A percentile compares a stretch with the other conserved stretches of the same genome.
phyloP scores from a whole-genome alignment of 2,888 invertebrate species.

The Drosophila stalkeri region DNA sequence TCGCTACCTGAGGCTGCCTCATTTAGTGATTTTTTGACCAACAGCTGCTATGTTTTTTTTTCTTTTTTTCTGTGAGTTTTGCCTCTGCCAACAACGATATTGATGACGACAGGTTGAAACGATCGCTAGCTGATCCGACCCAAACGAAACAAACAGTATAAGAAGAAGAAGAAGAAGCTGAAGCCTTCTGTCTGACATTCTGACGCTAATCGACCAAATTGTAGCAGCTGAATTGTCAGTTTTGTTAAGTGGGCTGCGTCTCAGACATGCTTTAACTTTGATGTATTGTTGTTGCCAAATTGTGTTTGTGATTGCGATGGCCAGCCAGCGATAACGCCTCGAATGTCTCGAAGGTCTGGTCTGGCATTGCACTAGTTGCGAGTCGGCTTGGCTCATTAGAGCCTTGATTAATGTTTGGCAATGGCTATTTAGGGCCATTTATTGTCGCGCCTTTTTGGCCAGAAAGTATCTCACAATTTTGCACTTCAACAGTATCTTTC shows the following conservation, averaged over 20 bases:
- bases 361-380: constrained; percentile 28
- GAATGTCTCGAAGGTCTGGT: constrained; percentile 27
- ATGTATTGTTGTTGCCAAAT: constrained; percentile 67
- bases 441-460: constrained; percentile 49
- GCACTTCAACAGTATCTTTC: constrained; percentile 15
- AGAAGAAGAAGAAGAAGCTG: constrained; percentile 11
- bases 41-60: constrained; percentile 62
- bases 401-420: constrained; percentile 65
- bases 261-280: constrained; percentile 45
- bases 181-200: constrained; percentile 41
- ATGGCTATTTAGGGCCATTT: constrained; percentile 43
- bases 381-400: constrained; percentile 43
- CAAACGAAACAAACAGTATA: neutral
- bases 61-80: constrained; percentile 27
- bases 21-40: constrained; percentile 67
- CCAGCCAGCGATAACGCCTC: constrained; percentile 44
- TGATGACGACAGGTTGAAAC: constrained; percentile 83
- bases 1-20: constrained; percentile 62
- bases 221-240: constrained; percentile 83
- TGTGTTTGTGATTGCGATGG: constrained; percentile 41
- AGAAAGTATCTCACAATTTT: constrained; percentile 43
- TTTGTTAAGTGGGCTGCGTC: constrained; percentile 69
- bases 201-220: constrained; percentile 83
- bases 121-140: constrained; percentile 38
- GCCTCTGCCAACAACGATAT: constrained; percentile 56